These are phyloP conservation scores for Hylaea fasciaria DNA, from an alignment of 2,888 invertebrate species.

Conservation along the genomic window DNA sequence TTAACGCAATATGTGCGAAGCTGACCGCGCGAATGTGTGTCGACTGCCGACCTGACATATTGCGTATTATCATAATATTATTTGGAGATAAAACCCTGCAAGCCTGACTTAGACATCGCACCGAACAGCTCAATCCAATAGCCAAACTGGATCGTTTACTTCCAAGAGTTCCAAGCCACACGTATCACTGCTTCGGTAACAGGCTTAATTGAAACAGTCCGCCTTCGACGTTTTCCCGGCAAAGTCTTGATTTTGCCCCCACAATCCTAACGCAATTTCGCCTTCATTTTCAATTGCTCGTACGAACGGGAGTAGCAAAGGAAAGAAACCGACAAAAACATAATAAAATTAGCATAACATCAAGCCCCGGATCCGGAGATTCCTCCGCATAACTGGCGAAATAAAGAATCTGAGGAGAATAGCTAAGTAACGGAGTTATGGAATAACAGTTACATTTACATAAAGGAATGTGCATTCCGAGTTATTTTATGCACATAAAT, in stretches of 20 bases:
- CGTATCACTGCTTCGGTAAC: not conserved
- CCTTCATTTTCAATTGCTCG: constrained; percentile 39
- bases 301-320: constrained; percentile 42
- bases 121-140: not conserved
- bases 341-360: constrained; percentile 55
- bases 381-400: constrained; percentile 33
- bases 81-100: not conserved
- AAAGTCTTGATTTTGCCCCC: constrained; percentile 15
- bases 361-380: constrained; percentile 31
- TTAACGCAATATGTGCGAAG: not conserved
- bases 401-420: constrained; percentile 38
- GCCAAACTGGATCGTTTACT: too few relatives aligned
- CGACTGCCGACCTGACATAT: not conserved
- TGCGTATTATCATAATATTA: not conserved
- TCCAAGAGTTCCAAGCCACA: too few relatives aligned
- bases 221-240: not conserved
- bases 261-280: constrained; percentile 28
- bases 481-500: constrained; percentile 23
- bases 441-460: constrained; percentile 34
- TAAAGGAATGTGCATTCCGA: constrained; percentile 20
- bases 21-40: not conserved
- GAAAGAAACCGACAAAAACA: constrained; percentile 49
- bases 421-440: constrained; percentile 36
- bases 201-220: constrained; percentile 3
- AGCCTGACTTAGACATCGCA: too few relatives aligned